Percentiles rank a stretch among this genome's conserved stretches.
Conservation (phyloP, 2,888 invertebrate species). For the Cyrtodaria siliqua region DNA sequence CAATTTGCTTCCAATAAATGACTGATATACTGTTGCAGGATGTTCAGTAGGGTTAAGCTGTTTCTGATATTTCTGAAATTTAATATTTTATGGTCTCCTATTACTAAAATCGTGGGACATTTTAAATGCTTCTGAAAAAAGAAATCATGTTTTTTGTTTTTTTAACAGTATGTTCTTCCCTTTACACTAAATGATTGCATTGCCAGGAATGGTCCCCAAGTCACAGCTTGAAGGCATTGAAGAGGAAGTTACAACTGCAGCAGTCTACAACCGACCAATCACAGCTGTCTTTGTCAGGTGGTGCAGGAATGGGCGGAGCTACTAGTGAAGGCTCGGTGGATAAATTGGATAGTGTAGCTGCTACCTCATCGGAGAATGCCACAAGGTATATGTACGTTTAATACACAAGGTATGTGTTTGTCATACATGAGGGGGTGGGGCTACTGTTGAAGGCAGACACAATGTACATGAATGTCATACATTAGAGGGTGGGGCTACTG, state of each 20-base stretch:
- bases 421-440: not conserved
- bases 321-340: slow-evolving; percentile 4
- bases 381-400: slow-evolving; percentile 24
- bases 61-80: too few relatives aligned
- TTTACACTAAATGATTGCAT: too few relatives aligned
- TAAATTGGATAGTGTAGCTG: slow-evolving; percentile 22
- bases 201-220: slow-evolving; percentile 84
- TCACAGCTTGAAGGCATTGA: slow-evolving; percentile 81
- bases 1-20: too few relatives aligned
- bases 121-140: too few relatives aligned
- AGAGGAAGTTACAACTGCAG: slow-evolving; percentile 67
- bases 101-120: too few relatives aligned
- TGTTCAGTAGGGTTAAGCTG: too few relatives aligned
- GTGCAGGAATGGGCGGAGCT: slow-evolving; percentile 25
- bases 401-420: not conserved
- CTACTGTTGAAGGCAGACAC: not conserved
- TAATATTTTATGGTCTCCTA: too few relatives aligned
- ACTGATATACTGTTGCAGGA: too few relatives aligned
- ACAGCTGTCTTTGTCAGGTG: slow-evolving; percentile 17
- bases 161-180: too few relatives aligned
- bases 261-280: slow-evolving; percentile 37
- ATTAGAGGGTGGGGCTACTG: too few relatives aligned
- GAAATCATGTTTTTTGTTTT: too few relatives aligned
- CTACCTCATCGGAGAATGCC: slow-evolving; percentile 50
- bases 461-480: too few relatives aligned